Percentiles rank a stretch among this genome's conserved stretches.
These are phyloP conservation scores for Lagenorhynchus albirostris DNA, from an alignment of 2,113 vertebrate genomes.

Conservation along the genomic window DNA sequence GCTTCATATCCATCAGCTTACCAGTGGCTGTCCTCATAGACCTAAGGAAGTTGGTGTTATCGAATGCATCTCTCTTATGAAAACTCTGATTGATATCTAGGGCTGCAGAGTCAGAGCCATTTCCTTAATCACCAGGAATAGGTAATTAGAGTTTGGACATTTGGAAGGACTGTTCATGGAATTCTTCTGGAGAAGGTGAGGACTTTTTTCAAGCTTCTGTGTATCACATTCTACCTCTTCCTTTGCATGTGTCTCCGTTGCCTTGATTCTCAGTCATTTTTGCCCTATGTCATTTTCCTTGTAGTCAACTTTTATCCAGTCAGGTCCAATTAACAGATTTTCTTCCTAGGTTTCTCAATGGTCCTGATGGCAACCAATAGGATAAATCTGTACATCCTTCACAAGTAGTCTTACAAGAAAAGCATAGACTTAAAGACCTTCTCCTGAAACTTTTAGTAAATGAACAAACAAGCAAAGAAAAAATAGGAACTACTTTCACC, in stretches of 20 bases:
- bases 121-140: neutral
- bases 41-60: neutral
- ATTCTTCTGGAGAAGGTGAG: neutral
- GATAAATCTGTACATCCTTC: neutral
- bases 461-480: neutral
- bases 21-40: neutral
- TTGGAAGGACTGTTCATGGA: neutral
- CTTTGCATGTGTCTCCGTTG: neutral
- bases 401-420: neutral
- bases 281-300: neutral
- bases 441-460: neutral
- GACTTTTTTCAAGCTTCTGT: neutral
- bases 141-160: neutral
- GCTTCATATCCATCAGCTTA: neutral
- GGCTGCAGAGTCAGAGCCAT: neutral
- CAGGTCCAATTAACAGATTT: neutral
- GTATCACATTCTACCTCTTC: neutral
- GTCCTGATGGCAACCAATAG: neutral
- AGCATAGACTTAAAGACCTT: neutral
- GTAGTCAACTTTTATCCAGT: neutral
- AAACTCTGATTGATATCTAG: neutral
- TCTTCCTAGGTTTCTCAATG: neutral
- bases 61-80: neutral
- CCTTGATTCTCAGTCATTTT: neutral
- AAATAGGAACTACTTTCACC: neutral